Evolutionary conservation across 2,888 invertebrate genomes (phyloP), one percentile per base, ranked within the genome.

Genomic region (Ligdia adustata): DNA sequence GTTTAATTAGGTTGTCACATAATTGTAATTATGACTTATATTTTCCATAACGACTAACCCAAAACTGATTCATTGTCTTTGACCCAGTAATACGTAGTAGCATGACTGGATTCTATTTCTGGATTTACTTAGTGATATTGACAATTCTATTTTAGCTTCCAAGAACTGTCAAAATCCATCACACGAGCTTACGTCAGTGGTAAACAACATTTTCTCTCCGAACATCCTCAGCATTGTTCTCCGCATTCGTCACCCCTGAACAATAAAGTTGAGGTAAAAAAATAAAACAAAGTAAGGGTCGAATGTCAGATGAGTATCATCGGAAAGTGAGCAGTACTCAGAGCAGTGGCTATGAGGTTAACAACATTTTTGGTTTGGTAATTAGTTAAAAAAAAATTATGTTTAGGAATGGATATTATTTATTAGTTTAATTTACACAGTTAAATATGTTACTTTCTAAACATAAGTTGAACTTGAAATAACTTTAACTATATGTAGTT

Each of bases 231-330:
- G 39, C 37, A 62, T 70, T 68, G 69, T 66, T 63, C 39, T 58
- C 45, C 27, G 45, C 57, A 68, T 72, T 72, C 63, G 67, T 73
- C 71, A 66, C 69, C 73, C 77, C 62, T 34, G 53, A 55, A 55
- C 68, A 74, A 74, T 78, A 76, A 79, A 81, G 72, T 47, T 43
- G 56, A 66, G 66, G 68, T 70, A 69, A 79, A 75, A 70, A 76
- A 75, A 77, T 73, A 77, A 79, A 79, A 79, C 53, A 72, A 70
- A 68, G 65, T 64, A 55, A 38, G 71, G 75, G 77, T 72, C 76
- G 75, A 70, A 69, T 71, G 79, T 75, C 75, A 60, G 68, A 64
- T 70, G 71, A 60, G 68, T 64, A 71, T 72, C 71, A 71, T 69
- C 63, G 60, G 55, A 55, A 64, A 59, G 65, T 55, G 49, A 56